Base-by-base conservation (phyloP, 2,888 invertebrate species). In the Troides oblongomaculatus region DNA sequence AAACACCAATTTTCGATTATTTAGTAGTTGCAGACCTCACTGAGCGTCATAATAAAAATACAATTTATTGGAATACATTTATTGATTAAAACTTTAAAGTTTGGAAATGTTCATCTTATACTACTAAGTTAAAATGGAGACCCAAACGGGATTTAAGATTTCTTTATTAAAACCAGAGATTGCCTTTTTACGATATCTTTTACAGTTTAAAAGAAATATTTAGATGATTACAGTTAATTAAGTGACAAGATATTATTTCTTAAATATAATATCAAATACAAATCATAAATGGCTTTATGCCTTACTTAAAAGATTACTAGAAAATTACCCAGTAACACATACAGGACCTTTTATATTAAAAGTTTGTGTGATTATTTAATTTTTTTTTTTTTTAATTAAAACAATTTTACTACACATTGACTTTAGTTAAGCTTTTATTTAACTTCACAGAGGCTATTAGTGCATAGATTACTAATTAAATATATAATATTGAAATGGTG, bases 31-130 rank as follows among this genome's bases (percentile, higher is more conserved):
- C 2, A 46, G 46, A 46, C 14, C 17, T 25, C 30, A 59, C 59
- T 18, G 12, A 60, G 43, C 18, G 1, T n/a, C 23, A 10, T 56
- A 12, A 57, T 56, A 58, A 68, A 66, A 66, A 66, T 23, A 58
- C 50, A 70, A 14, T 59, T 60, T 18, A 62, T 70, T 72, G 65
- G 63, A 69, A 61, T 68, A 72, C 63, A 60, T 71, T 72, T 72
- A 72, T 74, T 72, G 58, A 74, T 56, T 57, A 74, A 71, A 73
- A 72, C 63, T 68, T 72, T 70, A 69, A 66, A 30, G 63, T 73
- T 73, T 74, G 76, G 76, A 76, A 76, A 74, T 75, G 71, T 74
- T 73, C 36, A 64, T 69, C 61, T 62, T 61, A 69, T 71, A 53
- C 68, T 64, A 46, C 50, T 60, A 53, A 6, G n/a, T n/a, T 18